A percentile compares a stretch with the other conserved stretches of the same genome.
These are phyloP conservation scores for Rosalia funebris DNA, from an alignment of 2,888 invertebrate species.

Conservation along the genomic window DNA sequence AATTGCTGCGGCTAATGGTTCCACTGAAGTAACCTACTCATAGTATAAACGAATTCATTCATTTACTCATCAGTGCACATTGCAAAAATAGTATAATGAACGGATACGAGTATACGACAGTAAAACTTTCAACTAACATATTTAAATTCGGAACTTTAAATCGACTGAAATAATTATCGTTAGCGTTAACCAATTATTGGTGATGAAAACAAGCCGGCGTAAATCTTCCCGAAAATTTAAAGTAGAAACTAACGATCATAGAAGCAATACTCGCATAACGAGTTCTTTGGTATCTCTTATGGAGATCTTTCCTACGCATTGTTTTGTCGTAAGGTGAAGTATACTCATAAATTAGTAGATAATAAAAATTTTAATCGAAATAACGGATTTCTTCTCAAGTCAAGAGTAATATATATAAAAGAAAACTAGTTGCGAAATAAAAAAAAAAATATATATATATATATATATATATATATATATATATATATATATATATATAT, in stretches of 20 bases:
- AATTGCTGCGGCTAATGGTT: too few relatives aligned
- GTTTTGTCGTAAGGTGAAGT: conserved; percentile 39
- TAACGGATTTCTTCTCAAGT: conserved; percentile 6
- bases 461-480: too few relatives aligned
- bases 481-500: too few relatives aligned
- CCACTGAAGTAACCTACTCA: too few relatives aligned
- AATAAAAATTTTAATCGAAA: conserved; percentile 29
- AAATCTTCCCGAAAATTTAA: conserved; percentile 48
- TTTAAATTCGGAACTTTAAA: conserved; percentile 47
- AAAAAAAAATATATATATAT: too few relatives aligned
- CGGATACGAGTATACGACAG: conserved; percentile 1
- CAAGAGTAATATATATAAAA: too few relatives aligned
- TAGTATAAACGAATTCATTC: too few relatives aligned
- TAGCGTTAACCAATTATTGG: conserved; percentile 51
- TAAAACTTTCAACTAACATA: conserved; percentile 45
- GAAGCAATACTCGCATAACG: conserved; percentile 29
- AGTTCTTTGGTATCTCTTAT: conserved; percentile 41
- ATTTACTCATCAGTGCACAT: not conserved
- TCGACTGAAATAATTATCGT: conserved; percentile 52
- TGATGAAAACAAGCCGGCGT: conserved; percentile 46
- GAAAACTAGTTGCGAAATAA: too few relatives aligned
- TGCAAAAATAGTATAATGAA: not conserved
- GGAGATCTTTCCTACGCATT: conserved; percentile 48
- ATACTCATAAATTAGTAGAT: conserved; percentile 43
- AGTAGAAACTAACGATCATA: conserved; percentile 36